phyloP scores from a whole-genome alignment of 1,140 invertebrate species.

The Mya arenaria region DNA sequence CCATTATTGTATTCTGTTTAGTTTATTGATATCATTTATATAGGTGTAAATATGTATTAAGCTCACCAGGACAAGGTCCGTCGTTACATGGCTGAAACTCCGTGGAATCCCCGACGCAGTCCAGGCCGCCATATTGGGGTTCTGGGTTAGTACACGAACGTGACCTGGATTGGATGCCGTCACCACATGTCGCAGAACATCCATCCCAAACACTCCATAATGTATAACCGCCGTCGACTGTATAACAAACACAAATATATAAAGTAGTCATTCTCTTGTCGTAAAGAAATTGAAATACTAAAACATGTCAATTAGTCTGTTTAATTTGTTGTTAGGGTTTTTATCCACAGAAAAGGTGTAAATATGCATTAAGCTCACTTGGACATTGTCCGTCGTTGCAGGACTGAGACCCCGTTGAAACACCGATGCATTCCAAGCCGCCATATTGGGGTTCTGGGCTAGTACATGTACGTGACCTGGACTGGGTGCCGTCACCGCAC shows the following conservation, averaged over 20 bases:
- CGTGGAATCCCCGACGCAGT: background rate
- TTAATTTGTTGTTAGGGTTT: too few species aligned
- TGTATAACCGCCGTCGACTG: background rate
- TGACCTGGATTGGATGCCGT: background rate
- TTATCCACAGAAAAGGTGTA: too few species aligned
- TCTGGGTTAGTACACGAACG: background rate
- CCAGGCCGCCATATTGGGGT: background rate
- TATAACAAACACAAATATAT: too few species aligned
- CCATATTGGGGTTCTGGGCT: background rate
- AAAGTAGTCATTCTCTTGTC: background rate
- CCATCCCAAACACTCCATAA: background rate
- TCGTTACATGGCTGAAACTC: background rate
- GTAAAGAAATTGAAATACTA: too few species aligned
- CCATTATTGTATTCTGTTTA: too few species aligned
- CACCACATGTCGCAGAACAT: background rate
- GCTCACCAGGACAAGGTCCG: conserved; percentile 14
- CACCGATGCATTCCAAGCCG: background rate
- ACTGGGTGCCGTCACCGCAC: conserved; percentile 57
- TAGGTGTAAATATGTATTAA: too few species aligned
- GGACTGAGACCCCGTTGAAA: background rate
- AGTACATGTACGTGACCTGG: conserved; percentile 54
- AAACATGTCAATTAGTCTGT: too few species aligned
- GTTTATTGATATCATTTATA: too few species aligned
- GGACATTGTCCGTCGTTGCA: too few species aligned
- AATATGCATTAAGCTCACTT: too few species aligned